Evolutionary conservation across 2,888 invertebrate species (phyloP), one percentile per base, ranked within the genome.

Genomic region (Drosophila subquinaria): DNA sequence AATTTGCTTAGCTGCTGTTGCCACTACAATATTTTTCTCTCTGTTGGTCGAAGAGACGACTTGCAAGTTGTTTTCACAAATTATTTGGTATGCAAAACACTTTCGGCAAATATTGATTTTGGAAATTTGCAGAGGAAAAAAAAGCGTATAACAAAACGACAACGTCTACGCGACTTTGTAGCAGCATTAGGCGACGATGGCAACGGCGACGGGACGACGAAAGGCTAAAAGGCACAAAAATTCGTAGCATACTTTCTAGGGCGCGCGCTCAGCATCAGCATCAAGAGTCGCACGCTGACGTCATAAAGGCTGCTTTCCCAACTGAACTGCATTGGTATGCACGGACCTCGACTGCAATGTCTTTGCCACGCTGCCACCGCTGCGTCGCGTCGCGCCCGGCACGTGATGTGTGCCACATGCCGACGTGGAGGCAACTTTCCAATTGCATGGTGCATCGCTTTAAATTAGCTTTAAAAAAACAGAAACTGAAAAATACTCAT

Each of bases 31-130:
- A 86, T 78, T 66, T 79, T 59, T 53, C 27, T 27, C 50, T 40
- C 42, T 64, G 36, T 40, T 36, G 15, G 36, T 48, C 10, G 36
- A 15, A 45, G 43, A 23, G 17, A 13, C 47, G 68, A 55, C 73
- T 79, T 79, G 69, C 81, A 82, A 85, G 81, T 85, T 81, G 74
- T 81, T 79, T 81, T 85, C 73, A 57, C 73, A 83, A 88, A 88
- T 86, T 88, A 90, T 90, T 90, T 90, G 79, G 81, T 80, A 90
- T 90, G 90, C 90, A 90, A 87, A 90, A 89, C 90, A 90, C 90
- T 90, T 90, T 90, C 90, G 87, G 85, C 87, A 90, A 90, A 90
- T 90, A 90, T 90, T 90, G 90, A 90, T 90, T 90, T 87, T 84
- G 87, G 79, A 90, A 90, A 90, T 90, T 90, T 90, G 88, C 87